A percentile compares a stretch with the other conserved stretches of the same genome.
phyloP scores from a whole-genome alignment of 2,888 invertebrate species.

The Scrobipalpa costella region DNA sequence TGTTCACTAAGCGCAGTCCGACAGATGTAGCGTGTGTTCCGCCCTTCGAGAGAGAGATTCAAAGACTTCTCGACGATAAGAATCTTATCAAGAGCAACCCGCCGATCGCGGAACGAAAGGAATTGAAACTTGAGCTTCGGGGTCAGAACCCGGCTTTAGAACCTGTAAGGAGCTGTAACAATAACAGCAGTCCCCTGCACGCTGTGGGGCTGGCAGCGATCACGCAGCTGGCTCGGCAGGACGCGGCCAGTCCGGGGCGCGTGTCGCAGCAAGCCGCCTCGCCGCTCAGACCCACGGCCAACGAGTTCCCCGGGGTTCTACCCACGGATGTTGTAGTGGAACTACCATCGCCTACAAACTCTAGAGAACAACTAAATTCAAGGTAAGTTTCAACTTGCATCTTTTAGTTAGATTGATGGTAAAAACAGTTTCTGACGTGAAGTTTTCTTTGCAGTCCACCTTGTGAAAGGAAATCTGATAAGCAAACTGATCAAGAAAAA shows the following conservation, averaged over 20 bases:
- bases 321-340: conserved; percentile 76
- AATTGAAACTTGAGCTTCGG: conserved; percentile 82
- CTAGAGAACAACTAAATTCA: conserved; percentile 43
- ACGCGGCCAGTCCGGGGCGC: conserved; percentile 54
- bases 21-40: conserved; percentile 78
- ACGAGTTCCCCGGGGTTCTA: conserved; percentile 75
- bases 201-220: conserved; percentile 90
- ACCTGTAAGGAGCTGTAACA: conserved; percentile 77
- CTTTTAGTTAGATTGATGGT: background rate
- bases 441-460: conserved; percentile 50
- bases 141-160: conserved; percentile 65
- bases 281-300: conserved; percentile 44
- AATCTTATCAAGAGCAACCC: conserved; percentile 83
- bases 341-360: conserved; percentile 67
- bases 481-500: conserved; percentile 55
- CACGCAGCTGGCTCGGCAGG: conserved; percentile 86
- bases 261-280: conserved; percentile 53
- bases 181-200: conserved; percentile 83
- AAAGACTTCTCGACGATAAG: conserved; percentile 88
- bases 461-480: conserved; percentile 57
- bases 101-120: conserved; percentile 82
- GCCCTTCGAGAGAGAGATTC: conserved; percentile 90
- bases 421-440: background rate
- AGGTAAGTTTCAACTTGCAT: conserved; percentile 44
- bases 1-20: conserved; percentile 72